Evolutionary conservation across 2,797 vertebrate species (phyloP), one percentile per base, ranked within the genome.

Genomic region (Dallia pectoralis): DNA sequence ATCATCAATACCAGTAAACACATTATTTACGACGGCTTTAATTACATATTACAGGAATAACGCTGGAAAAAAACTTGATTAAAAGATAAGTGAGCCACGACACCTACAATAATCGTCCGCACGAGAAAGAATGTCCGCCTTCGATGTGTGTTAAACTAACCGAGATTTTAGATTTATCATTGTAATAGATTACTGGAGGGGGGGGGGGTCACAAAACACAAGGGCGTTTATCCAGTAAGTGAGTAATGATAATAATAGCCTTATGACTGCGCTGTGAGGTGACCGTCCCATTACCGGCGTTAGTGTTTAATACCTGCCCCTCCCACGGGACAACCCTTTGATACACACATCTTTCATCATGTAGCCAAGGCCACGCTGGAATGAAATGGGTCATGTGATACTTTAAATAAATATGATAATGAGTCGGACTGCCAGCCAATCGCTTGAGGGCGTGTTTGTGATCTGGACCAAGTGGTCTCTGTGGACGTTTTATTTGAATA

Each of bases 401-500:
- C 91, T 91, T 93, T 92, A 93, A 93, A 93, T 93, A 93, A 93
- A 93, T 92, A 93, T 93, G 91, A 89, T 92, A 93, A 93, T 93
- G 88, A 92, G 88, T 86, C 81, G 89, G 90, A 89, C 87, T 73
- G 79, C 62, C 72, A 27, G 53, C 67, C 63, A 32, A 83, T 82
- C 75, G 89, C 91, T 82, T 8, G 74, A 82, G 86, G 89, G 82
- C 77, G 87, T 90, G 87, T 90, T 89, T 91, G 86, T 84, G 86
- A 85, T 84, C 74, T 77, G 82, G 74, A 82, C 66, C 64, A 72
- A 73, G 70, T 68, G 71, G 64, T 69, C 75, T 81, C 67, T 40
- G 63, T 80, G 77, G 77, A 80, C 29, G 49, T 74, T 79, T 22
- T 22, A 59, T 81, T 71, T 79, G 77, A 77, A 79, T 77, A 79